Percentiles rank a stretch among this genome's conserved stretches.
Evolutionary conservation across 2,888 invertebrate species (phyloP).

Genomic region (Nephrotoma appendiculata): DNA sequence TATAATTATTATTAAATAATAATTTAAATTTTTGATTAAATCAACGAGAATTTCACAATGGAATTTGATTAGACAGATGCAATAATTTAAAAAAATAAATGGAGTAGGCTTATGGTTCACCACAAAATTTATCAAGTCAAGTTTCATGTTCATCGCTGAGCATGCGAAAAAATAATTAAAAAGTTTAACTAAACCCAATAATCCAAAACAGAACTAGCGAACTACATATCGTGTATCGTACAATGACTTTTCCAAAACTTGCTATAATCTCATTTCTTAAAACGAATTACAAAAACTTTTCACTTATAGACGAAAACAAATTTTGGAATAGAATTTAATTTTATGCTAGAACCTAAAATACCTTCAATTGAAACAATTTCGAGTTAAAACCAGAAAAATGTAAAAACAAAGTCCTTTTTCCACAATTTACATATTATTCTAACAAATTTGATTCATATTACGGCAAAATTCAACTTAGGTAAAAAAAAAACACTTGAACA

Average conservation of each 20-base stretch:
- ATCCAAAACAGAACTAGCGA: not conserved
- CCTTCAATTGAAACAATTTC: not conserved
- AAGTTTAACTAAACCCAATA: not conserved
- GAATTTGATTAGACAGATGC: not conserved
- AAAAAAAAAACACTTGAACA: not conserved
- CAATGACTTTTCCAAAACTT: not conserved
- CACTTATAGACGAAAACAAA: not conserved
- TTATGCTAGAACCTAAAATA: not conserved
- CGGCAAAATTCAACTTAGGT: not conserved
- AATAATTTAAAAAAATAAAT: no score
- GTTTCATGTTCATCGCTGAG: no score
- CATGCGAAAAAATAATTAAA: not conserved
- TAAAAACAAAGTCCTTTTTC: not conserved
- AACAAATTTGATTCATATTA: not conserved
- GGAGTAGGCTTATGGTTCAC: no score
- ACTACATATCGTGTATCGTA: no score
- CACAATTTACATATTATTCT: not conserved
- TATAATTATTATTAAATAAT: not conserved
- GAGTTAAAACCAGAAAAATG: not conserved
- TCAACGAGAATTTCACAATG: not conserved
- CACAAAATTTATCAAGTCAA: no score
- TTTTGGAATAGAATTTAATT: not conserved
- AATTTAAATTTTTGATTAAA: no score
- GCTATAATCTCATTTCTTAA: not conserved
- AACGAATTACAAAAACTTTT: not conserved